These are phyloP conservation scores for Tragelaphus strepsiceros DNA, from an alignment of 2,113 vertebrate species.

Conservation along the genomic window DNA sequence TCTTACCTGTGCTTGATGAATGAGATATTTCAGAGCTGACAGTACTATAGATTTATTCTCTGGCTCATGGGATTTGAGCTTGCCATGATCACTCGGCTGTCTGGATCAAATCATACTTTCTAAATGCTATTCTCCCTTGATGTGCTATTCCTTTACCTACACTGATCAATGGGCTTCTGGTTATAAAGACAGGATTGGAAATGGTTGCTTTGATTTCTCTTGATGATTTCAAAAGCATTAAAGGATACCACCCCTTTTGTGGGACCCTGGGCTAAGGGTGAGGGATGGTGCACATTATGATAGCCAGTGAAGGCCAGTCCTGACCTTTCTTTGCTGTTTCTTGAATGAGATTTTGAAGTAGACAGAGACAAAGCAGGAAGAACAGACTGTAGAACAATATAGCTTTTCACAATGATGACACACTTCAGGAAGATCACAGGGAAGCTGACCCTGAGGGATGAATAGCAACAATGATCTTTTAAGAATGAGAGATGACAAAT, in stretches of 20 bases:
- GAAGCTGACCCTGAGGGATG: not conserved
- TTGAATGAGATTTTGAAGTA: constrained; percentile 57
- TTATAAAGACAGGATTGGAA: constrained; percentile 56
- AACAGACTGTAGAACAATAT: constrained; percentile 29
- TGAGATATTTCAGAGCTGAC: constrained; percentile 40
- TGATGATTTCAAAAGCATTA: constrained; percentile 66
- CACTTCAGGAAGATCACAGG: constrained; percentile 28
- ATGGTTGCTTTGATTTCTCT: constrained; percentile 53
- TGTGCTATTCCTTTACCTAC: constrained; percentile 52
- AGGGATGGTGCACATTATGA: not conserved
- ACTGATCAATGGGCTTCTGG: constrained; percentile 56
- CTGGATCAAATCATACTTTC: constrained; percentile 62
- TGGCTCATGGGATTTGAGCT: constrained; percentile 19
- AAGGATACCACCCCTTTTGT: constrained; percentile 29
- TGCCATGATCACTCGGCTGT: constrained; percentile 12
- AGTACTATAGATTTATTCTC: constrained; percentile 27
- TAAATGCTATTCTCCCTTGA: constrained; percentile 50
- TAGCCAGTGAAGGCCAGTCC: not conserved
- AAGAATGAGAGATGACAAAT: not conserved
- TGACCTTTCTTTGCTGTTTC: constrained; percentile 51
- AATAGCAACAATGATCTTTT: not conserved
- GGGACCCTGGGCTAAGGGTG: not conserved
- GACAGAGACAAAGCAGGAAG: constrained; percentile 33
- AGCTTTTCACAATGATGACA: constrained; percentile 11
- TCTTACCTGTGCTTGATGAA: constrained; percentile 1